Percentiles rank a stretch among this genome's conserved stretches.
Evolutionary conservation across 2,797 vertebrate genomes (phyloP).

Genomic region (Lepus townsendii): DNA sequence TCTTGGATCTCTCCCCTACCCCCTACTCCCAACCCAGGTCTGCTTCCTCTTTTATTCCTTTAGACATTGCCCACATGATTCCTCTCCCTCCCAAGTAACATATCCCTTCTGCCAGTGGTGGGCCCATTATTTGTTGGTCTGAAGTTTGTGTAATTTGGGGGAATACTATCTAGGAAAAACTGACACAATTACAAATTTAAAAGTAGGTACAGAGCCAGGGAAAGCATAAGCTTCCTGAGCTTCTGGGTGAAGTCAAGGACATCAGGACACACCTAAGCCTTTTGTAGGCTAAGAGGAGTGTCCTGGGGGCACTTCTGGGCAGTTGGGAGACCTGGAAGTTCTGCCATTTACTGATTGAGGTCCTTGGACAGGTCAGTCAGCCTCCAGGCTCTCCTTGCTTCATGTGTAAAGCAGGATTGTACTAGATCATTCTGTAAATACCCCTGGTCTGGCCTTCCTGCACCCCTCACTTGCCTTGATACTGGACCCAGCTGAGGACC

Average conservation of each 20-base stretch:
- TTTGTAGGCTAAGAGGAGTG: not conserved
- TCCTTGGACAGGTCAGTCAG: not conserved
- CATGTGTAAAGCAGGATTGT: not conserved
- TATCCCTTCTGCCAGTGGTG: not conserved
- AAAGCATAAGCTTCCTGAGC: not conserved
- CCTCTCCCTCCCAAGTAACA: not conserved
- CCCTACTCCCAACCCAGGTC: not conserved
- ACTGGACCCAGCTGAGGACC: not conserved
- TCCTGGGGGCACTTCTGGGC: no score
- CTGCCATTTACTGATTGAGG: not conserved
- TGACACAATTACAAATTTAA: not conserved
- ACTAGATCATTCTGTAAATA: not conserved
- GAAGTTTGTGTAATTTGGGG: not conserved
- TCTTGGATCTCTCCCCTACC: not conserved
- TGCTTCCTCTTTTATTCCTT: not conserved
- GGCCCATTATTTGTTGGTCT: not conserved
- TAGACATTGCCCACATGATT: not conserved
- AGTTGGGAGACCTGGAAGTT: not conserved
- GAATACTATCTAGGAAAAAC: not conserved
- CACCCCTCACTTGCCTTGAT: not conserved
- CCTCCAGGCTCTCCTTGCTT: not conserved
- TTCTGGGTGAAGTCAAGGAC: not conserved
- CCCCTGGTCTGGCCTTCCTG: not conserved
- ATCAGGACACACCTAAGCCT: not conserved
- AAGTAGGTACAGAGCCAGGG: not conserved